Conservation (phyloP, 2,888 invertebrate genomes). For the Nemurella pictetii region DNA sequence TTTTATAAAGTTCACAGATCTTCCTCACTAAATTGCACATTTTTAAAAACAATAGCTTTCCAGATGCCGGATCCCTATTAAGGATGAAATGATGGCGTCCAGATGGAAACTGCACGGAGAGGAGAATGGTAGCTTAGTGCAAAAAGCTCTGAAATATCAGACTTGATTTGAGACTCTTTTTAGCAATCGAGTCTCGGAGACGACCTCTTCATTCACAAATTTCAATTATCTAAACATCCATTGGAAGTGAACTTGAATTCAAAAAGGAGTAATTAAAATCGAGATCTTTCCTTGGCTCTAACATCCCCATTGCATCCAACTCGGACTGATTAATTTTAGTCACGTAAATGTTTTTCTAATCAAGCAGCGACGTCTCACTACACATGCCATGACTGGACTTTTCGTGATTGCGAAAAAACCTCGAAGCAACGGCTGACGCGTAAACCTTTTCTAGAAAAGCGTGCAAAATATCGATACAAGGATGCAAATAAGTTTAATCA, state of each 20-base stretch:
- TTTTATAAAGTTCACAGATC: slow-evolving; percentile 29
- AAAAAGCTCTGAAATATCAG: not conserved
- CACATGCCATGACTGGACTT: not conserved
- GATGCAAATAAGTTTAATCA: slow-evolving; percentile 23
- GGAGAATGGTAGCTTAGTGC: not conserved
- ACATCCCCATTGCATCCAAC: not conserved
- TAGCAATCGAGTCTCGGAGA: not conserved
- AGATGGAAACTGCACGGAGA: slow-evolving; percentile 23
- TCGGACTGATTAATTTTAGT: slow-evolving; percentile 22
- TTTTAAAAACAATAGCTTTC: slow-evolving; percentile 36
- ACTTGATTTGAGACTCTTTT: not conserved
- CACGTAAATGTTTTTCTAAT: not conserved
- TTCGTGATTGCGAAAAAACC: not conserved
- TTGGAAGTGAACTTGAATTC: slow-evolving; percentile 23
- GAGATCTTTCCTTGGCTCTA: slow-evolving; percentile 17
- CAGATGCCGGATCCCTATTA: slow-evolving; percentile 29
- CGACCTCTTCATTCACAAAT: slow-evolving; percentile 30
- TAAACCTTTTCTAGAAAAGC: slow-evolving; percentile 1
- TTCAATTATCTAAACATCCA: slow-evolving; percentile 33
- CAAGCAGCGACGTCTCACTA: not conserved
- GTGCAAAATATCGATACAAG: slow-evolving; percentile 17
- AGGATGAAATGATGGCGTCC: slow-evolving; percentile 34
- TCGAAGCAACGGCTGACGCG: not conserved
- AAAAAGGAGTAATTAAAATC: slow-evolving; percentile 30
- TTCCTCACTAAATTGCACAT: slow-evolving; percentile 33